Evolutionary conservation across 2,113 vertebrate species (phyloP), one percentile per base, ranked within the genome.

Genomic region (Coracopsis vasa): DNA sequence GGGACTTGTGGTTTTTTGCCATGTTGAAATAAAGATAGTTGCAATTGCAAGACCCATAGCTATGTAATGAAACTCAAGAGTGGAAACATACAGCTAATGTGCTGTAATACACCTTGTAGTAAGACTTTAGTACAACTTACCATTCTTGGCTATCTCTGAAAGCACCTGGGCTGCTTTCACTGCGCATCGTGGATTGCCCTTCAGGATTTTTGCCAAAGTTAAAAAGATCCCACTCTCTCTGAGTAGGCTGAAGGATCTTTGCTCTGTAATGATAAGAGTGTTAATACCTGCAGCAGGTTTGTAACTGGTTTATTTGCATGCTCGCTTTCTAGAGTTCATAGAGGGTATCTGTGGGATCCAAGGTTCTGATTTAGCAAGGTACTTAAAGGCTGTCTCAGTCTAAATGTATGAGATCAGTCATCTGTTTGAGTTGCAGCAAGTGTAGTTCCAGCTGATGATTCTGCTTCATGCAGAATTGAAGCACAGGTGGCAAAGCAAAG

Each of bases 61-160:
- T 6, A 2, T 29, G 58, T 62, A 71, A 73, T 51, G 48, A 45
- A 89, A 41, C 74, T 60, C 7, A 20, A 9, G 50, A 53, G 39
- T 44, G 17, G 33, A 91, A 79, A 28, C 31, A 7, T 2, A 10
- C 7, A 45, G 31, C 23, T 82, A 9, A 61, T 41, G 24, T 39
- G 47, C 72, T 73, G 12, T 41, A 44, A 41, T 9, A 16, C 50
- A 51, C 42, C 37, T 79, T 39, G 17, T 62, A 45, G 72, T 65
- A 88, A 47, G 9, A 8, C 29, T 65, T 39, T 1, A 50, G 51
- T 21, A 23, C 5, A n/a, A 86, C 98, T 67, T 90, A 99, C 99
- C 98, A 74, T 99, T 98, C 85, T 98, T 98, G 61, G 98, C 98
- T 96, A 99, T 97, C 95, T 99, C 98, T 58, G 99, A 98, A 61